Base-by-base conservation (phyloP, 2,797 vertebrate genomes). In the Salmo trutta region DNA sequence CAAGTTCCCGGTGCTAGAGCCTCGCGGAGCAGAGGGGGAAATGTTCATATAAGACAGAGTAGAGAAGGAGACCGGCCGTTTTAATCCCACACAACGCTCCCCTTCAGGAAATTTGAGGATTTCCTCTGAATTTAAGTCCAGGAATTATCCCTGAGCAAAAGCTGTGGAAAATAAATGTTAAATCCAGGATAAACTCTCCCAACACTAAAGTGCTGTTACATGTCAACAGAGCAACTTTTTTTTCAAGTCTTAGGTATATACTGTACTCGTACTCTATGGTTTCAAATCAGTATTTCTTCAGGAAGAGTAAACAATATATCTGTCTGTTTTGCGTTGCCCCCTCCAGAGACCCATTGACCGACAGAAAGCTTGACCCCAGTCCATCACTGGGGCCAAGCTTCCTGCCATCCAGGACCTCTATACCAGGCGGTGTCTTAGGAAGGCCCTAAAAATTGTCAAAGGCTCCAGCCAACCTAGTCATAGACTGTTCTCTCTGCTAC, bases 291-390 rank as follows among this genome's bases (percentile, higher is more conserved):
- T 86, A 87, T 84, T 79, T 70, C 36, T 8, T 72, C 75, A 84
- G 79, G 66, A 47, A 67, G 53, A 87, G 83, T 76, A 71, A 85
- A 82, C 74, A 59, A 19, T 59, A n/a, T 89, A 85, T 87, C 81
- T 75, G 78, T 87, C 79, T 88, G 79, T 74, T 89, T 89, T 84
- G 79, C 85, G 81, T 85, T 62, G 27, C 79, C 53, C 73, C 73
- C 85, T 85, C 84, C 79, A 0, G 77, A 87, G 86, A 84, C 82
- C 64, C 53, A 56, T 79, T 88, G 88, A 91, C 88, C 89, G 90
- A 88, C 91, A 89, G 89, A 31, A 31, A 31, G 31, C 31, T 31
- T 31, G 31, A 3, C 31, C 31, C 31, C 6, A 36, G 36, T 36
- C 7, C 36, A 7, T 36, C 36, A 7, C 36, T 31, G 3, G 31